Conservation (phyloP, 2,888 invertebrate genomes). For the Archips crataeganus region DNA sequence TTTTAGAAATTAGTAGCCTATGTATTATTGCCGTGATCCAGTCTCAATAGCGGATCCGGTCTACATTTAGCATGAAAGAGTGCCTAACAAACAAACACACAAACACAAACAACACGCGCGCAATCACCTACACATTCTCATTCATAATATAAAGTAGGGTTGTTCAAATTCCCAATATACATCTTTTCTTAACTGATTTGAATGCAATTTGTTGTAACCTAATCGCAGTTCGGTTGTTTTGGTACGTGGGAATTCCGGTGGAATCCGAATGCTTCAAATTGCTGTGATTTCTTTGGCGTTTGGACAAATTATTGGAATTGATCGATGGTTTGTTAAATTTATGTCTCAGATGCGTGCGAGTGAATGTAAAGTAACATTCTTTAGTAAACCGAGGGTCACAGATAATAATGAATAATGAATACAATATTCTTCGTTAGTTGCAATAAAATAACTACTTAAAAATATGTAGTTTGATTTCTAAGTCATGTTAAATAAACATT, state of each 20-base stretch:
- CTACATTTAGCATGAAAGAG: no score
- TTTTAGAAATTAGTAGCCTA: no score
- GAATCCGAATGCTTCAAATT: constrained; percentile 31
- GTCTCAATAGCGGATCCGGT: no score
- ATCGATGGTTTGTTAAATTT: constrained; percentile 9
- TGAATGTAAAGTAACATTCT: constrained; percentile 4
- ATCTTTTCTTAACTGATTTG: constrained; percentile 3
- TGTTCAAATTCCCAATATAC: not conserved
- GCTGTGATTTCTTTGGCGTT: constrained; percentile 28
- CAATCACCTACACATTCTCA: no score
- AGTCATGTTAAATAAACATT: no score
- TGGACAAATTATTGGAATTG: constrained; percentile 14
- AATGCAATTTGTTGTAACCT: constrained; percentile 27
- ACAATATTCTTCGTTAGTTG: no score
- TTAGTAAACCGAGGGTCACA: not conserved
- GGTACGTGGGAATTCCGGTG: constrained; percentile 52
- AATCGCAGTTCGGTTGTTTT: constrained; percentile 46
- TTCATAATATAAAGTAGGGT: not conserved
- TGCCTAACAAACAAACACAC: no score
- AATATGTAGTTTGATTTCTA: no score
- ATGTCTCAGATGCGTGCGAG: constrained; percentile 18
- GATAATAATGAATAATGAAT: no score
- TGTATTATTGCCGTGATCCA: no score
- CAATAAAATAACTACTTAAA: no score
- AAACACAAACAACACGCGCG: no score